These are phyloP conservation scores for Reticulitermes lucifugus DNA, from an alignment of 2,888 invertebrate genomes.

Conservation along the genomic window DNA sequence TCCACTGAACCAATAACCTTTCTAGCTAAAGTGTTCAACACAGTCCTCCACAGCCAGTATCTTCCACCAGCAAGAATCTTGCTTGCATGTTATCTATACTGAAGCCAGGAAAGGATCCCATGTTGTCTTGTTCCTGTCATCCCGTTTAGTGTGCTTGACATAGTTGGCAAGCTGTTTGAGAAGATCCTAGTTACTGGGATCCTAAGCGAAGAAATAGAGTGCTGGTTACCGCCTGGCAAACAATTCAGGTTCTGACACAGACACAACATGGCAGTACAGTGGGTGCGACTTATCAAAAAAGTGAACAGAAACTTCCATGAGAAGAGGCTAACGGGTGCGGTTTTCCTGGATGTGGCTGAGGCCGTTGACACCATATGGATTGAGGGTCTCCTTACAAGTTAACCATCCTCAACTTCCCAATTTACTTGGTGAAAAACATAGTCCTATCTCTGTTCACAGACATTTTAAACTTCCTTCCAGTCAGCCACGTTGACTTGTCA, in stretches of 20 bases:
- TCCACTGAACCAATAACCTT: not conserved
- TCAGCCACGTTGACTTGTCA: too few relatives aligned
- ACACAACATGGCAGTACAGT: not conserved
- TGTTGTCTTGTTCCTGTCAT: not conserved
- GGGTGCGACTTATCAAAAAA: not conserved
- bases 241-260: not conserved
- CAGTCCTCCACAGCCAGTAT: not conserved
- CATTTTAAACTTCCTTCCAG: too few relatives aligned
- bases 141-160: not conserved
- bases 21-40: not conserved
- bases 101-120: not conserved
- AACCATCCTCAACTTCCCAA: too few relatives aligned
- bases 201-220: not conserved
- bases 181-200: not conserved
- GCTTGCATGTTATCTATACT: constrained; percentile 12
- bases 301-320: not conserved
- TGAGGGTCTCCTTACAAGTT: not conserved
- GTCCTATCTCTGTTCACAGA: too few relatives aligned
- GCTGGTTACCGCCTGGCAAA: not conserved
- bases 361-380: not conserved
- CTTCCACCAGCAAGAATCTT: not conserved
- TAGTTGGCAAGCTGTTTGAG: not conserved
- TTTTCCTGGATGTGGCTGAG: not conserved
- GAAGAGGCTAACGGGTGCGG: not conserved
- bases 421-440: too few relatives aligned